Base-by-base conservation (phyloP, 2,113 vertebrate species). In the Sigmodon hispidus region DNA sequence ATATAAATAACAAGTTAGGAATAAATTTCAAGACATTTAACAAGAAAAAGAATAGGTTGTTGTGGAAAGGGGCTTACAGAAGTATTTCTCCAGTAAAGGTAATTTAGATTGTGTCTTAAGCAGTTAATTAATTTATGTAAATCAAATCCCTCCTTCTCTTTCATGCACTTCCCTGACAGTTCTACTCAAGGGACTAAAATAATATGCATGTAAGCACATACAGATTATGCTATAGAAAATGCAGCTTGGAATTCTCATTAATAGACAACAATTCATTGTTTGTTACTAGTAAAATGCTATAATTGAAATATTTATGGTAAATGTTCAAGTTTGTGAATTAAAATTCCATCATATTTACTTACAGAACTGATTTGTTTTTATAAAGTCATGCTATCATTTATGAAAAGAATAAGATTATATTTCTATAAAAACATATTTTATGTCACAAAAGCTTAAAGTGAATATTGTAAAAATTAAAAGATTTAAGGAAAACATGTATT, bases 321-420 rank as follows among this genome's bases (percentile, higher is more conserved):
- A 70, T 90, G 26, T 57, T 94, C 16, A 75, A 65, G 40, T 79
- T 87, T 43, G 63, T 77, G 12, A 8, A 80, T 85, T 91, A 7
- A 86, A 87, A 43, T 79, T 83, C 69, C 40, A 80, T 89, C 43
- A 55, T 22, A 73, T 79, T 70, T 77, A 77, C 83, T 90, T 90
- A 67, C 0, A 61, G 45, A 92, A 88, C 4, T 92, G 5, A 67
- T 29, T 43, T 95, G 86, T 94, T n/a, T 89, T 81, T 72, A 89
- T 15, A 77, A 80, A 75, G 0, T 81, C 34, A 70, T 12, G n/a
- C 36, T 24, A 24, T n/a, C 11, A 34, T 76, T 67, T 50, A 26
- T 91, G 3, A 83, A 8, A 83, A 86, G n/a, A 50, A 63, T 31
- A 81, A 94, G 48, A 7, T 87, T 48, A 79, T 57, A 69, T 81